Evolutionary conservation across 23 tunicate genomes (phyloP).

Genomic region (Corella eumyota): DNA sequence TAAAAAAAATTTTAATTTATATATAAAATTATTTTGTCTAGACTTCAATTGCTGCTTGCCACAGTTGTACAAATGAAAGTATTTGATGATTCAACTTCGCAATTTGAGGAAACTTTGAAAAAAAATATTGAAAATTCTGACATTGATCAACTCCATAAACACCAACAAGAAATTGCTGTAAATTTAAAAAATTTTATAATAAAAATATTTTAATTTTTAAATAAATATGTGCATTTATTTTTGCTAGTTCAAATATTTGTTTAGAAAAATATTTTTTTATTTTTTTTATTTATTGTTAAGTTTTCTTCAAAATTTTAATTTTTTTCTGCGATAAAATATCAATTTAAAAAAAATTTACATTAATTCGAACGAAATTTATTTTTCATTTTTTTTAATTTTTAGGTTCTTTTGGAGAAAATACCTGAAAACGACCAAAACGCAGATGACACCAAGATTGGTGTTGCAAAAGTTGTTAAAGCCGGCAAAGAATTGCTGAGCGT

Average conservation of each 20-base stretch:
- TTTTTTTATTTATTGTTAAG: no score
- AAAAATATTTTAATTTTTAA: no score
- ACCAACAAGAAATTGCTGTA: background rate
- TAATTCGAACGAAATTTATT: no score
- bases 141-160: background rate
- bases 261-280: no score
- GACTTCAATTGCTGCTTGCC: background rate
- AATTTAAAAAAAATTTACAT: no score
- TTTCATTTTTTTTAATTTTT: background rate
- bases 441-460: constrained; percentile 8
- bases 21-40: constrained; percentile 1
- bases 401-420: constrained; percentile 14
- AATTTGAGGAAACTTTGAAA: background rate
- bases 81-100: background rate
- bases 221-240: no score
- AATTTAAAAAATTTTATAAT: no score
- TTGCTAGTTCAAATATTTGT: no score
- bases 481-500: constrained; percentile 2
- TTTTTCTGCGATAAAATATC: no score
- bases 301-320: no score
- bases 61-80: constrained; percentile 1
- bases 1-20: background rate
- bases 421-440: constrained; percentile 34
- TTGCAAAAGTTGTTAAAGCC: constrained; percentile 13
- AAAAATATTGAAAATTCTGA: background rate